Evolutionary conservation across 2,888 invertebrate genomes (phyloP).

Genomic region (Spatulosminthurus flaviceps): DNA sequence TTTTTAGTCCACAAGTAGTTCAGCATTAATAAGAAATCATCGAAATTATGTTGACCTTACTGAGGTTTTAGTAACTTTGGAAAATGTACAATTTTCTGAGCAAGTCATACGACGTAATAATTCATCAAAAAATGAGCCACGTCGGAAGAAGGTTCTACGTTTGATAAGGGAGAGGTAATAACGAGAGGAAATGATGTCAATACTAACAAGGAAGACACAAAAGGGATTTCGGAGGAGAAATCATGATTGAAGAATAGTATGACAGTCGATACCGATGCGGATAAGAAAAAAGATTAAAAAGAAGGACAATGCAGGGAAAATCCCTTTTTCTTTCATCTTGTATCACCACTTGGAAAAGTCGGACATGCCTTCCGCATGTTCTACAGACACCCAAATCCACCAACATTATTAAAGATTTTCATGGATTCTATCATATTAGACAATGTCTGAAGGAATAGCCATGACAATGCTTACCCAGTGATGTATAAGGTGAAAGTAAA

Average conservation of each 20-base stretch:
- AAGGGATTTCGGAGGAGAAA: neutral
- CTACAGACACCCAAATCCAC: constrained; percentile 18
- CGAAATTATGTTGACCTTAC: too few relatives aligned
- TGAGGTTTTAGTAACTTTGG: too few relatives aligned
- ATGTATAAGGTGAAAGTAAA: too few relatives aligned
- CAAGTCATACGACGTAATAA: too few relatives aligned
- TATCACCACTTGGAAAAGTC: neutral
- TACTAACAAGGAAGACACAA: constrained; percentile 10
- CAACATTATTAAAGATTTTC: constrained; percentile 37
- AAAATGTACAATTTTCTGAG: too few relatives aligned
- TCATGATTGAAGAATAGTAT: neutral
- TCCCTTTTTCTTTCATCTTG: constrained; percentile 15
- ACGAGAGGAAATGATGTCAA: neutral
- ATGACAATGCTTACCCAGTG: too few relatives aligned
- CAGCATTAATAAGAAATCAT: too few relatives aligned
- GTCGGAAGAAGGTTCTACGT: neutral
- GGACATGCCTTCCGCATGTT: neutral
- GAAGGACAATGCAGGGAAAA: constrained; percentile 15
- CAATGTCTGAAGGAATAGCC: too few relatives aligned
- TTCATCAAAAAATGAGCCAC: neutral
- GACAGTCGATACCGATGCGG: neutral
- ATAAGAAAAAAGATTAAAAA: constrained; percentile 17
- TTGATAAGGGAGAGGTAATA: neutral
- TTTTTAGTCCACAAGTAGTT: too few relatives aligned
- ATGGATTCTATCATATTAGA: constrained; percentile 13